These are phyloP conservation scores for Drosophila baimaii DNA, from an alignment of 1,140 invertebrate genomes.

Conservation along the genomic window DNA sequence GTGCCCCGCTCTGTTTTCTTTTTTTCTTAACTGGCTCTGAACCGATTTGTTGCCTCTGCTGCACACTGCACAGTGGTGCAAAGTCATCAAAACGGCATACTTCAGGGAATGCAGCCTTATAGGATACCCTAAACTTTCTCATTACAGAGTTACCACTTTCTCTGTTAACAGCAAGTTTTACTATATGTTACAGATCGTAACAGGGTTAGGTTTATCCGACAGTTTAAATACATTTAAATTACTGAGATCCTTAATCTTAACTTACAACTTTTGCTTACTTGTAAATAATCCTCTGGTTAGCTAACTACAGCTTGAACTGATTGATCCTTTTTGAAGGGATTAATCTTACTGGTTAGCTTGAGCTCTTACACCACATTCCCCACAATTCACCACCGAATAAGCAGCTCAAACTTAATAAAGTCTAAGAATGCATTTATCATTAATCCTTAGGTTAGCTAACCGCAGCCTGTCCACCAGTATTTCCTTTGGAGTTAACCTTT, in stretches of 20 bases:
- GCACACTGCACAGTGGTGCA: conserved; percentile 47
- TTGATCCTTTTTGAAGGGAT: neutral
- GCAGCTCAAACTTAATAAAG: neutral
- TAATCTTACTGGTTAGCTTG: too few species aligned
- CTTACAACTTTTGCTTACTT: too few species aligned
- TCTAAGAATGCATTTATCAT: neutral
- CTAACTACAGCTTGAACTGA: neutral
- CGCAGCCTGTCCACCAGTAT: too few species aligned
- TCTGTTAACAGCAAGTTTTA: neutral
- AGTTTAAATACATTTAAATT: too few species aligned
- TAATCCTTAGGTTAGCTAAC: neutral
- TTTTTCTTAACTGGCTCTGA: conserved; percentile 21
- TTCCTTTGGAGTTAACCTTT: neutral
- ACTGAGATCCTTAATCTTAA: neutral
- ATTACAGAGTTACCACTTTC: fast-evolving
- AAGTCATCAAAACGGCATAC: neutral
- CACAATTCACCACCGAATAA: neutral
- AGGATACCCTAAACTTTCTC: neutral
- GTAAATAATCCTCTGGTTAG: neutral
- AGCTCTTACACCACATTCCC: neutral
- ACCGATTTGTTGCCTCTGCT: conserved; percentile 30
- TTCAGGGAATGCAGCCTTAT: neutral
- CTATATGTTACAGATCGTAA: fast-evolving
- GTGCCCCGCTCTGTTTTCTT: conserved; percentile 40
- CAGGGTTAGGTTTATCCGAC: too few species aligned